These are phyloP conservation scores for Euproctis similis DNA, from an alignment of 2,888 invertebrate genomes.

Conservation along the genomic window DNA sequence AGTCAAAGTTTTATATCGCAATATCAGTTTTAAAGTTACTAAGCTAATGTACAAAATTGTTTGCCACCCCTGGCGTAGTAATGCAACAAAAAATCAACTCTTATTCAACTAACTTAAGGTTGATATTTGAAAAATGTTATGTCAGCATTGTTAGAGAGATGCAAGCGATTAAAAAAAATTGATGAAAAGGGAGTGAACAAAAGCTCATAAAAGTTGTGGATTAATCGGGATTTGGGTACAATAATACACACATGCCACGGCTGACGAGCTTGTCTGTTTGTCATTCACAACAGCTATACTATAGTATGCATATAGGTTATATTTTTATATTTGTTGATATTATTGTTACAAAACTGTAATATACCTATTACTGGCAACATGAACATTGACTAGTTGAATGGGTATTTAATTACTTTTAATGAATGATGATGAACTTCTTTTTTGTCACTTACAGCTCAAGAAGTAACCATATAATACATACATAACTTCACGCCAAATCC, in stretches of 20 bases:
- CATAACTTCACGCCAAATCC: too few species aligned
- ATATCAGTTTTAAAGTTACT: conserved; percentile 5
- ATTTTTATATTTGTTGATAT: too few species aligned
- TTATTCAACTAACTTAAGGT: not conserved
- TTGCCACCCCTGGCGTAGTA: not conserved
- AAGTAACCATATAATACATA: too few species aligned
- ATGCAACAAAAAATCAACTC: conserved; percentile 7
- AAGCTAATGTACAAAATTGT: conserved; percentile 4
- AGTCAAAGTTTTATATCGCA: conserved; percentile 10
- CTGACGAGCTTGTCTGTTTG: conserved; percentile 41
- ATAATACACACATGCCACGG: conserved; percentile 61
- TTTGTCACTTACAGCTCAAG: too few species aligned
- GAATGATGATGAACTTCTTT: too few species aligned
- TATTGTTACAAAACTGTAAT: too few species aligned
- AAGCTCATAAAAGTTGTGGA: conserved; percentile 71
- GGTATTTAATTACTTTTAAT: too few species aligned
- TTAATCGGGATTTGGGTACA: conserved; percentile 72
- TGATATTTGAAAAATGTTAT: conserved; percentile 3
- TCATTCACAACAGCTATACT: too few species aligned
- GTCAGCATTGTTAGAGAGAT: conserved; percentile 40
- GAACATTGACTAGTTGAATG: too few species aligned
- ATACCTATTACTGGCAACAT: too few species aligned
- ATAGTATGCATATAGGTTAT: too few species aligned
- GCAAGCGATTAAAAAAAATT: conserved; percentile 41
- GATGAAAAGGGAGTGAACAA: conserved; percentile 67